A percentile compares a stretch with the other conserved stretches of the same genome.
These are phyloP conservation scores for Xestobium rufovillosum DNA, from an alignment of 2,888 invertebrate species.

Conservation along the genomic window DNA sequence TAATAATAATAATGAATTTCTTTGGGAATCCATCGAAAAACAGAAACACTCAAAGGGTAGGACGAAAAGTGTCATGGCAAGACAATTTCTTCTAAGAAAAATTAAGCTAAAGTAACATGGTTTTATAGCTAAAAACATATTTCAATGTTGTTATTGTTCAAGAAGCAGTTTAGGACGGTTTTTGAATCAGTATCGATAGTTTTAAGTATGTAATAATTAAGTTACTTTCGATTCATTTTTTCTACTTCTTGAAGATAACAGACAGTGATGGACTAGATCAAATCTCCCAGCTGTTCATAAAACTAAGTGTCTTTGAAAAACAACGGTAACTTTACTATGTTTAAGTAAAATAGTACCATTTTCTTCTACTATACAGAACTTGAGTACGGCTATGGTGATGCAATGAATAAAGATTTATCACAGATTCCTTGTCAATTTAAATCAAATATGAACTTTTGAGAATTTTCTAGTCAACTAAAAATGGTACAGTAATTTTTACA, in stretches of 20 bases:
- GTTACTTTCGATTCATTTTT: not conserved
- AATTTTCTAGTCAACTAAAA: conserved; percentile 2
- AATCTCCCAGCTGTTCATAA: conserved; percentile 34
- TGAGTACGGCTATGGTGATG: too few relatives aligned
- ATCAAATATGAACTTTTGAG: too few relatives aligned
- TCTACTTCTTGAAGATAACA: conserved; percentile 35
- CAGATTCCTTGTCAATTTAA: too few relatives aligned
- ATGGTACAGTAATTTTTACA: not conserved
- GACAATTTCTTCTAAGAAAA: conserved; percentile 24
- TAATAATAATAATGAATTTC: too few relatives aligned
- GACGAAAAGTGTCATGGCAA: conserved; percentile 40
- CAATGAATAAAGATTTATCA: too few relatives aligned
- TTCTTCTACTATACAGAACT: too few relatives aligned
- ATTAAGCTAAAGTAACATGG: conserved; percentile 28
- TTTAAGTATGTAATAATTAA: conserved; percentile 16
- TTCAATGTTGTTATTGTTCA: conserved; percentile 32
- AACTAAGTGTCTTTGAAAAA: too few relatives aligned
- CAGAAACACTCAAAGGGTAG: too few relatives aligned
- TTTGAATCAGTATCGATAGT: conserved; percentile 37
- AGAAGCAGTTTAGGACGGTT: conserved; percentile 40
- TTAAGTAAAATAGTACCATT: too few relatives aligned
- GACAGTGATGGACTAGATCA: conserved; percentile 40
- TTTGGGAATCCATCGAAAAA: too few relatives aligned
- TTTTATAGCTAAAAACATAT: conserved; percentile 35
- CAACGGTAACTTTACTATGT: too few relatives aligned